Evolutionary conservation across 2,888 invertebrate genomes (phyloP).

Genomic region (Amiota minor): DNA sequence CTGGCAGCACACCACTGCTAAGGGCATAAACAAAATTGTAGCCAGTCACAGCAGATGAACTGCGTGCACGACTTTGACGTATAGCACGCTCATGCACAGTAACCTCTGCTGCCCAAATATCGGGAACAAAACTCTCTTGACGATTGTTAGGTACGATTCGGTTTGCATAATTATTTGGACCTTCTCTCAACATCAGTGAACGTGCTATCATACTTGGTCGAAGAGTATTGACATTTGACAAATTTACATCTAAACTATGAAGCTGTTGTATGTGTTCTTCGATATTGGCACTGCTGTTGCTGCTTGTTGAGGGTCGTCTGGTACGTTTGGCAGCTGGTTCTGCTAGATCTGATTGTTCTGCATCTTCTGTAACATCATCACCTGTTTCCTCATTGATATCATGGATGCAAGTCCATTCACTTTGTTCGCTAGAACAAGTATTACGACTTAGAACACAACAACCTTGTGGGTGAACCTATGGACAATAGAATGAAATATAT

Average conservation of each 20-base stretch:
- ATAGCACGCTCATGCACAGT: conserved; percentile 71
- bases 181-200: background rate
- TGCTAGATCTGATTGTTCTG: conserved; percentile 51
- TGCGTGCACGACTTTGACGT: conserved; percentile 66
- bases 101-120: conserved; percentile 74
- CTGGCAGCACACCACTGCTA: conserved; percentile 71
- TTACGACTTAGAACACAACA: conserved; percentile 92
- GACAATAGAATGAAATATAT: background rate
- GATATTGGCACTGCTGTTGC: conserved; percentile 14
- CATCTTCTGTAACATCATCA: conserved; percentile 68
- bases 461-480: conserved; percentile 73
- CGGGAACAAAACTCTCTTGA: conserved; percentile 67
- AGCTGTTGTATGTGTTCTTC: conserved; percentile 29
- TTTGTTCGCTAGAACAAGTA: conserved; percentile 87
- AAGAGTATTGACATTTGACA: background rate
- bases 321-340: conserved; percentile 44
- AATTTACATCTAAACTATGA: background rate
- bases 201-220: background rate
- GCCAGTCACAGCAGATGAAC: conserved; percentile 64
- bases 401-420: conserved; percentile 96
- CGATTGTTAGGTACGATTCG: conserved; percentile 30
- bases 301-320: conserved; percentile 17
- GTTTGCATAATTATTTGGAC: background rate
- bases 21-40: conserved; percentile 73
- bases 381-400: conserved; percentile 84